These are phyloP conservation scores for Oreochromis niloticus DNA, from an alignment of 2,113 vertebrate species.

Conservation along the genomic window DNA sequence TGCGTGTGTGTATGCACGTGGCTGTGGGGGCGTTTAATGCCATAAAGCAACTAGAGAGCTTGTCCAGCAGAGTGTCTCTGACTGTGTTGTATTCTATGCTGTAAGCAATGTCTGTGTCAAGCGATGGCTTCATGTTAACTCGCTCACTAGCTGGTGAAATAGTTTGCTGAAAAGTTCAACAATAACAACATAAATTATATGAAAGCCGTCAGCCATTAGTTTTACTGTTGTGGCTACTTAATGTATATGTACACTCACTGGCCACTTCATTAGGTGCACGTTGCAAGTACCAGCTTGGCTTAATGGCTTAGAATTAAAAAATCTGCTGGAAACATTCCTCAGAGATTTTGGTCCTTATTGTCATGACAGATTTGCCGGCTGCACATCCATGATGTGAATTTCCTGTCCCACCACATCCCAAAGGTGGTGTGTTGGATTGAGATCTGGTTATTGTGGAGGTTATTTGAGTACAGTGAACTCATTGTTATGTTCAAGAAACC, in stretches of 20 bases:
- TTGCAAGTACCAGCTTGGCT: not conserved
- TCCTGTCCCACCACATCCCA: not conserved
- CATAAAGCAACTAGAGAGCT: conserved; percentile 9
- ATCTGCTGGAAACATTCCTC: not conserved
- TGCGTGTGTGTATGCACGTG: not conserved
- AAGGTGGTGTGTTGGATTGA: not conserved
- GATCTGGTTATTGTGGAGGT: not conserved
- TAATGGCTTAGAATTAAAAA: not conserved
- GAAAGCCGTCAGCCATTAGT: not conserved
- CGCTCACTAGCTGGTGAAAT: not conserved
- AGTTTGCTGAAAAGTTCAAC: not conserved
- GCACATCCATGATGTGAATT: not conserved
- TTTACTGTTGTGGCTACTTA: not conserved
- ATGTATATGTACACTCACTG: not conserved
- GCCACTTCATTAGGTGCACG: not conserved
- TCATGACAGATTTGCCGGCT: not conserved
- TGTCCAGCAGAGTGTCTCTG: not conserved
- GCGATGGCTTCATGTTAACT: not conserved
- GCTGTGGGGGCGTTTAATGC: conserved; percentile 1
- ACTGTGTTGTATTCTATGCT: not conserved
- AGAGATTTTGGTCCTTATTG: not conserved
- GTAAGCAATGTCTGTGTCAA: not conserved
- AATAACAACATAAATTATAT: not conserved
- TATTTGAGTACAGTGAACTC: not conserved
- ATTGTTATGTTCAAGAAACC: not conserved